phyloP scores from a whole-genome alignment of 2,113 vertebrate species.

The Coreoperca whiteheadi region DNA sequence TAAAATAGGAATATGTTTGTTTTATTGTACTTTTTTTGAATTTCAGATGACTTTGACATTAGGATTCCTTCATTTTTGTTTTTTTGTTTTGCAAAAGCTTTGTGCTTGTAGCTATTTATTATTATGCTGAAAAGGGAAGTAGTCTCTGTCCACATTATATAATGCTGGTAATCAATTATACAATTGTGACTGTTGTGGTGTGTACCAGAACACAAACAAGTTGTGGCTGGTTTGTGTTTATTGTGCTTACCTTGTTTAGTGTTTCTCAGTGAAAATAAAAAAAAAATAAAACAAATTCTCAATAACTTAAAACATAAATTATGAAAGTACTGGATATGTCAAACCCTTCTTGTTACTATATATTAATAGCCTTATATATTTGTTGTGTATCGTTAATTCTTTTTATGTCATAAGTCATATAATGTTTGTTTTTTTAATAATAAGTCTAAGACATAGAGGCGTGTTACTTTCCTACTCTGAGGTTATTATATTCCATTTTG shows the following conservation, averaged over 20 bases:
- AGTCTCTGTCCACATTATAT: neutral
- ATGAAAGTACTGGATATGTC: neutral
- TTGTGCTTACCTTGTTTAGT: neutral
- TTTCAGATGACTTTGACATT: neutral
- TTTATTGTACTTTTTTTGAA: neutral
- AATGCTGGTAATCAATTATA: neutral
- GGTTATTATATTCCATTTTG: slow-evolving; percentile 11
- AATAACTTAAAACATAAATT: neutral
- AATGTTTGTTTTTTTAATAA: slow-evolving; percentile 4
- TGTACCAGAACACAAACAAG: neutral
- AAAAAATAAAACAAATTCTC: too few relatives aligned
- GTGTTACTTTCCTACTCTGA: neutral
- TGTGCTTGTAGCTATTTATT: neutral
- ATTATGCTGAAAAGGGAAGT: neutral
- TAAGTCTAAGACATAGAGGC: neutral
- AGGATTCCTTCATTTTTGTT: neutral
- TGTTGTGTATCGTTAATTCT: too few relatives aligned
- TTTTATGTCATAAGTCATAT: too few relatives aligned
- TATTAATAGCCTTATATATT: neutral
- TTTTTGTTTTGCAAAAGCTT: neutral
- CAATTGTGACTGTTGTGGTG: neutral
- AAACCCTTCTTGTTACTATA: neutral
- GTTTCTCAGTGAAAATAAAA: neutral
- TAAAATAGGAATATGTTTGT: neutral
- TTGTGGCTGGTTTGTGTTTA: neutral